phyloP scores from a whole-genome alignment of 2,888 invertebrate genomes.

The Cosmia trapezina region DNA sequence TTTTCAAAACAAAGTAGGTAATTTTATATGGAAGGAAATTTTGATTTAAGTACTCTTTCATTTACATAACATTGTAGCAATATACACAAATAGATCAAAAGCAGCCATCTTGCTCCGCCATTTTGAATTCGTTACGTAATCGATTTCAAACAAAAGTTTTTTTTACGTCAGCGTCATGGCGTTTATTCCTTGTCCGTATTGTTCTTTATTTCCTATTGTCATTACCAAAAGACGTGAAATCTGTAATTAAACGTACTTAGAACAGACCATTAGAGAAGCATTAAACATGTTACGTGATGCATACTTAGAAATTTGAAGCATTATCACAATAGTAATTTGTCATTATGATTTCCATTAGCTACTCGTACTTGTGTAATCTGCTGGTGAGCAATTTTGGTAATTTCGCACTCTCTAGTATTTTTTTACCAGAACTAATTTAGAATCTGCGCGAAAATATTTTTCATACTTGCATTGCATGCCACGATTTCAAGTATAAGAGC shows the following conservation, averaged over 20 bases:
- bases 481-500: not conserved
- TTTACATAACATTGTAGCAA: constrained; percentile 3
- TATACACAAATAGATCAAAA: constrained; percentile 23
- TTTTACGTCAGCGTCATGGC: constrained; percentile 20
- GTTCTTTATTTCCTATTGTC: constrained; percentile 53
- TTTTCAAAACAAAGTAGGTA: not conserved
- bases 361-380: constrained; percentile 26
- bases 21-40: not conserved
- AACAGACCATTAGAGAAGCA: constrained; percentile 43
- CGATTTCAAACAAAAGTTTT: constrained; percentile 46
- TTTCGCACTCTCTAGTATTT: constrained; percentile 9
- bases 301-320: constrained; percentile 27
- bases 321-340: constrained; percentile 24
- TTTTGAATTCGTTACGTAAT: constrained; percentile 40
- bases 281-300: constrained; percentile 49
- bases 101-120: constrained; percentile 38
- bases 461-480: not conserved
- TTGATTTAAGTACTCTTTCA: not conserved
- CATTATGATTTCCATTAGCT: constrained; percentile 18
- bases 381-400: not conserved
- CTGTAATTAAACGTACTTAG: constrained; percentile 56
- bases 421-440: constrained; percentile 3
- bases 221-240: constrained; percentile 53
- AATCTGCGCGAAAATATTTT: not conserved
- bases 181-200: constrained; percentile 49